A percentile compares a stretch with the other conserved stretches of the same genome.
Conservation (phyloP, 2,113 vertebrate species). For the Pygoscelis adeliae region DNA sequence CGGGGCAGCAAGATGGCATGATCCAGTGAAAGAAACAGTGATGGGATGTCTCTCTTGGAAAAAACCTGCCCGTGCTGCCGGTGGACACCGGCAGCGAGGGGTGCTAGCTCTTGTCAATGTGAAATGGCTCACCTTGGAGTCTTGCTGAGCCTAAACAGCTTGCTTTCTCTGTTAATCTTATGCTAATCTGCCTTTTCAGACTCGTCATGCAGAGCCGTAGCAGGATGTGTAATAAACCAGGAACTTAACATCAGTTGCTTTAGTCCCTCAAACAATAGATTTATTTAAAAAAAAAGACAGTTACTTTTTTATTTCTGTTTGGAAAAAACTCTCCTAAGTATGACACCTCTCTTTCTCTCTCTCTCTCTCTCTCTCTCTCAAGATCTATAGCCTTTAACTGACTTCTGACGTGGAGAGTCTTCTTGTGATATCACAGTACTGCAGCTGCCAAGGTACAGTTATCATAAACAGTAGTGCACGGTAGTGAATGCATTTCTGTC, state of each 20-base stretch:
- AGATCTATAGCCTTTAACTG: constrained; percentile 15
- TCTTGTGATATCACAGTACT: background rate
- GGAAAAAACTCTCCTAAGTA: background rate
- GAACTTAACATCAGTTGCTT: background rate
- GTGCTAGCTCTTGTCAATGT: background rate
- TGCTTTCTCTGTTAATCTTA: background rate
- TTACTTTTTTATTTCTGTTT: constrained; percentile 1
- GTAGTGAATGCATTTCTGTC: background rate
- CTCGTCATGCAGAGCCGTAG: background rate
- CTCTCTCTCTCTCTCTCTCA: background rate
- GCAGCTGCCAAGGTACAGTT: background rate
- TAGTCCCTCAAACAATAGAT: background rate
- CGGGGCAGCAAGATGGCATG: constrained; percentile 73
- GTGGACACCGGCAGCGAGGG: background rate
- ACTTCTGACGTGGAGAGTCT: background rate
- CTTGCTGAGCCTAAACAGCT: background rate
- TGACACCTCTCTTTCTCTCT: background rate
- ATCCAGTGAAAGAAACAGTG: constrained; percentile 57
- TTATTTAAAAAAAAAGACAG: background rate
- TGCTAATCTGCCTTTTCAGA: constrained; percentile 6
- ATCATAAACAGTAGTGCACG: background rate
- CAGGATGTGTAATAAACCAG: background rate
- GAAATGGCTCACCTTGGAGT: background rate
- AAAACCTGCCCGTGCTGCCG: background rate
- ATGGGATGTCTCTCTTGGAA: background rate